Evolutionary conservation across 2,797 vertebrate species (phyloP), one percentile per base, ranked within the genome.

Genomic region (Tenualosa ilisha): DNA sequence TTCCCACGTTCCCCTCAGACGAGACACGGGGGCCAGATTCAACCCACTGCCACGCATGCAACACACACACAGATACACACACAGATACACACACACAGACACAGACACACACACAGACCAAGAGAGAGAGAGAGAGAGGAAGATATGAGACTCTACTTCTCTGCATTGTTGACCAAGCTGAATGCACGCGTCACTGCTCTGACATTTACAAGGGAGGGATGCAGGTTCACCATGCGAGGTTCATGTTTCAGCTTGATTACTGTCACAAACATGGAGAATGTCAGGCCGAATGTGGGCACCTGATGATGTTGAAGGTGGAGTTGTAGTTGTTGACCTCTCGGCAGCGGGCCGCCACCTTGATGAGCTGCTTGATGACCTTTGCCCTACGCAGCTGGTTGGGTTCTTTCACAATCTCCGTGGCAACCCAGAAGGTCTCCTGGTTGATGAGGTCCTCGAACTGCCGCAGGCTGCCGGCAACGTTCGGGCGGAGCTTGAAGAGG

Each of bases 251-350:
- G 46, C 46, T 46, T 46, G 46, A 46, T 46, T 46, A 46, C 7
- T 20, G 54, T 56, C 54, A 5, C 20, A 56, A 56, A 3, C 15
- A 20, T 15, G 17, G 54, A 56, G 20, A 3, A 20, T 56, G 54
- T 6, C 17, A 56, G 4, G 6, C 54, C 20, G 15, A 22, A 54
- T 22, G 20, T n/a, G 68, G 87, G 94, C 92, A 99, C 98, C 98
- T 99, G 93, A 99, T 99, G 89, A 99, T 98, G 86, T 98, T 98
- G 88, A 99, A 99, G 98, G 99, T 99, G 0, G 98, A 99, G 95
- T 98, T 99, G 93, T 99, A 99, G 93, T 99, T 99, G 94, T 99
- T 99, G 97, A 98, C 99, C 89, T 99, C 98, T 82, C 98, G 94
- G 90, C 98, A 99, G 92, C 99, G 98, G 15, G 99, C 94, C 0